A percentile compares a stretch with the other conserved stretches of the same genome.
Conservation (phyloP, 2,113 vertebrate species). For the Campylorhamphus procurvoides region DNA sequence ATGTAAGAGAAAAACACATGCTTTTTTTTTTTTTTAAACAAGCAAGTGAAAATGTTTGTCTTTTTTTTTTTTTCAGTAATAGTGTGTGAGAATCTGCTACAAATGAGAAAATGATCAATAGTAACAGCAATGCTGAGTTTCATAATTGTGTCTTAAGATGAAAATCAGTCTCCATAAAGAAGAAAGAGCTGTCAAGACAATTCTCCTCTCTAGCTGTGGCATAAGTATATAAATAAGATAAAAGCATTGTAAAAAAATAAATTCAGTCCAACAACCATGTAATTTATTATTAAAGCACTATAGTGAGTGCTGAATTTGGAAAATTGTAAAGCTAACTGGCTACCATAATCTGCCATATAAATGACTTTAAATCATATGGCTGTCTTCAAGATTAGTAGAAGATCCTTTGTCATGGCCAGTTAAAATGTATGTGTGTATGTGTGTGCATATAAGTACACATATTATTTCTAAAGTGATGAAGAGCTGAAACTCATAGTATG, state of each 20-base stretch:
- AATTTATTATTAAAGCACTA: conserved; percentile 33
- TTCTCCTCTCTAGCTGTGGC: neutral
- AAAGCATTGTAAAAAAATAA: conserved; percentile 8
- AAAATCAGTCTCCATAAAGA: neutral
- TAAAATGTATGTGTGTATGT: neutral
- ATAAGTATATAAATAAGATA: conserved; percentile 47
- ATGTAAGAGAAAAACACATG: neutral
- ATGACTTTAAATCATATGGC: neutral
- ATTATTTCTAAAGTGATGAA: neutral
- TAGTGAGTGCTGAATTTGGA: neutral
- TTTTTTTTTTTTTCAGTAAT: neutral
- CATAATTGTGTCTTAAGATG: neutral
- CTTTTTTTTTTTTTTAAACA: neutral
- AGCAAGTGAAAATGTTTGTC: neutral
- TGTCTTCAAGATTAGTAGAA: neutral
- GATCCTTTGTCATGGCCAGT: neutral
- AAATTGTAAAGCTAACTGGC: neutral
- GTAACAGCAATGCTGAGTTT: neutral
- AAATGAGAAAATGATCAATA: neutral
- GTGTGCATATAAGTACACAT: neutral
- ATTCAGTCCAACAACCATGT: neutral
- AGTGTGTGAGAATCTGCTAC: neutral
- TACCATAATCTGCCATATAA: neutral
- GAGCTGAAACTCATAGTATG: neutral
- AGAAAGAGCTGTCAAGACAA: neutral